A percentile compares a stretch with the other conserved stretches of the same genome.
Conservation (phyloP, 2,888 invertebrate genomes). For the Tetragonisca angustula region DNA sequence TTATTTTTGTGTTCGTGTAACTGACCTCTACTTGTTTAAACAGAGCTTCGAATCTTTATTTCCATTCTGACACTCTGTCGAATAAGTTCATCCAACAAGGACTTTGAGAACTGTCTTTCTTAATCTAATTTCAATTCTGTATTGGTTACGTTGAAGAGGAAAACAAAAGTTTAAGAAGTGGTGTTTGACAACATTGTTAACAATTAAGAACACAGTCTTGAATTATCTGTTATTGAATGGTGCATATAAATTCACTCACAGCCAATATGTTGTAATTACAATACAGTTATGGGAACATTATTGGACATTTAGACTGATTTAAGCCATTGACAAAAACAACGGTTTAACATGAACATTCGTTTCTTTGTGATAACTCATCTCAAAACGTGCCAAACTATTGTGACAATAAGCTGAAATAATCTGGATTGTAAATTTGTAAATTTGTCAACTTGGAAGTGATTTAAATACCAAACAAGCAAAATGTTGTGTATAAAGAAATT, state of each 20-base stretch:
- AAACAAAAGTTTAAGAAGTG: slow-evolving; percentile 19
- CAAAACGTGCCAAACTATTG: slow-evolving; percentile 38
- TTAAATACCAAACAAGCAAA: slow-evolving; percentile 59
- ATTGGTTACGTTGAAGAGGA: background rate
- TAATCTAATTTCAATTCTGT: background rate
- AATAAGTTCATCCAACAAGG: slow-evolving; percentile 38
- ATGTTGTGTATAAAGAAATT: slow-evolving; percentile 94
- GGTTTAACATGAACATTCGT: slow-evolving; percentile 37
- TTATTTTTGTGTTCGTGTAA: slow-evolving; percentile 76
- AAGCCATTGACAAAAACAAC: slow-evolving; percentile 3
- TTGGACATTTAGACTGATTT: background rate
- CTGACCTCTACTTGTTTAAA: slow-evolving; percentile 74
- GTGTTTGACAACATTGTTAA: slow-evolving; percentile 39
- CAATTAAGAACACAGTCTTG: background rate
- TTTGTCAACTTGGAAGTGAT: slow-evolving; percentile 7
- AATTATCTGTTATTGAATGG: background rate
- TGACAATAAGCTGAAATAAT: slow-evolving; percentile 53
- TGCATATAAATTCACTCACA: background rate
- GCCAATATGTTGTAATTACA: background rate
- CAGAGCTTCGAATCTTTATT: slow-evolving; percentile 69
- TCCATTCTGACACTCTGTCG: slow-evolving; percentile 63
- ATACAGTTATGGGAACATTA: background rate
- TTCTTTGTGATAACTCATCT: slow-evolving; percentile 21
- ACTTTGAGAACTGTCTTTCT: background rate
- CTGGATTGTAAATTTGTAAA: slow-evolving; percentile 7